phyloP scores from a whole-genome alignment of 2,888 invertebrate species.

The Spilosoma lubricipeda region DNA sequence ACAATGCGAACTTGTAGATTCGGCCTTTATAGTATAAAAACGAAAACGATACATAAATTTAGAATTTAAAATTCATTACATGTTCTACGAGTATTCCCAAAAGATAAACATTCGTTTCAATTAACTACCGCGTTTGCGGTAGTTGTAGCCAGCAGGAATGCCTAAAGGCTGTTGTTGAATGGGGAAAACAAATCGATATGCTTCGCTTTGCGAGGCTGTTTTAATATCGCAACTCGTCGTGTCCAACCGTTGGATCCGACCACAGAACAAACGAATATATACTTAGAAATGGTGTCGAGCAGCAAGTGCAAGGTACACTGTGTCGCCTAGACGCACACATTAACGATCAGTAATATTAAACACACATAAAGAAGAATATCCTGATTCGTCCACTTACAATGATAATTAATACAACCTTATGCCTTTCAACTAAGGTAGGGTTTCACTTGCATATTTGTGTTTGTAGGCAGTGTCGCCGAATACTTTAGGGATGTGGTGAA shows the following conservation, averaged over 20 bases:
- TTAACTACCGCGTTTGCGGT: constrained; percentile 32
- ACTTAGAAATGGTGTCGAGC: no score
- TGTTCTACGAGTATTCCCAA: constrained; percentile 19
- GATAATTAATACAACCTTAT: no score
- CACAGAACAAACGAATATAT: no score
- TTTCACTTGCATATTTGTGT: no score
- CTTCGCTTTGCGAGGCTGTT: constrained; percentile 45
- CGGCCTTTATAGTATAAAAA: background rate
- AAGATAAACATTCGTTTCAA: constrained; percentile 39
- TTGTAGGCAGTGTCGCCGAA: no score
- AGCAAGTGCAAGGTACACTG: no score
- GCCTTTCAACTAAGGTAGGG: no score
- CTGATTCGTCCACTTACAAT: no score
- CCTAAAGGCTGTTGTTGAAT: constrained; percentile 34
- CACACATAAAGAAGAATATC: no score
- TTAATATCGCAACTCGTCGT: constrained; percentile 58
- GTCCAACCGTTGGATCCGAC: constrained; percentile 25
- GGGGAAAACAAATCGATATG: constrained; percentile 51
- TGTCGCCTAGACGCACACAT: no score
- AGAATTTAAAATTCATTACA: constrained; percentile 8
- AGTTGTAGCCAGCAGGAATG: constrained; percentile 35
- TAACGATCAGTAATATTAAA: no score
- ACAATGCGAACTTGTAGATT: background rate
- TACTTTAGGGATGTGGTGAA: no score
- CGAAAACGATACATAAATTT: background rate